Evolutionary conservation across 2,888 invertebrate genomes (phyloP), one percentile per base, ranked within the genome.

Genomic region (Lasius platythorax): DNA sequence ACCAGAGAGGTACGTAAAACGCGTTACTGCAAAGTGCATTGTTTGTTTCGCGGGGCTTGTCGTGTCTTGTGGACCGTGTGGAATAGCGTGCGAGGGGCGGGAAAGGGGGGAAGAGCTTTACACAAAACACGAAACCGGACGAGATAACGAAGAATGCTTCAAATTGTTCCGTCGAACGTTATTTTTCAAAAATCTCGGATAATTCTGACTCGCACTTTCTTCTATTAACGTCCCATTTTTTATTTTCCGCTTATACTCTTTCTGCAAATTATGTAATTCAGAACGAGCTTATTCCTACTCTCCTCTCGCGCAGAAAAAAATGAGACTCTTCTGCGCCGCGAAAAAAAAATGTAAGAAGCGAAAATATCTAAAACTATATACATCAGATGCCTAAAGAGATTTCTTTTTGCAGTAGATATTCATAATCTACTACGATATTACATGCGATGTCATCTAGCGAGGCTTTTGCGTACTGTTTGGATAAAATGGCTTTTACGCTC

Each of bases 1-100:
- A 23, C 84, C 76, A 15, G 64, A 53, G 53, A 63, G 67, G 58
- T 75, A 66, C 43, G 68, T 73, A 83, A 86, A 82, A 87, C 86
- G 82, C 67, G 87, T 87, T 82, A 83, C 72, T 79, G 72, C 50
- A 68, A 87, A 82, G 68, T 83, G 78, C 82, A 43, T 72, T 78
- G 88, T 87, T 88, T 87, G 85, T 83, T 82, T 83, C 75, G 63
- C 70, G 68, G 79, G 83, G 82, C 79, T 83, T 68, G 86, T 79
- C 74, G 53, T 58, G 67, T 74, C 73, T 64, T 67, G 64, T 43
- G 79, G 82, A 83, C 70, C 81, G 58, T 53, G 43, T 58, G 83
- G 82, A 83, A 82, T 46, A 18, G 33, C 76, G 33, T 28, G 53
- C 37, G 37, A 37, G 37, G 5, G 30, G 37, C 3, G 37, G 37